A percentile compares a stretch with the other conserved stretches of the same genome.
phyloP scores from a whole-genome alignment of 2,888 invertebrate genomes.

The Odontocerum albicorne region DNA sequence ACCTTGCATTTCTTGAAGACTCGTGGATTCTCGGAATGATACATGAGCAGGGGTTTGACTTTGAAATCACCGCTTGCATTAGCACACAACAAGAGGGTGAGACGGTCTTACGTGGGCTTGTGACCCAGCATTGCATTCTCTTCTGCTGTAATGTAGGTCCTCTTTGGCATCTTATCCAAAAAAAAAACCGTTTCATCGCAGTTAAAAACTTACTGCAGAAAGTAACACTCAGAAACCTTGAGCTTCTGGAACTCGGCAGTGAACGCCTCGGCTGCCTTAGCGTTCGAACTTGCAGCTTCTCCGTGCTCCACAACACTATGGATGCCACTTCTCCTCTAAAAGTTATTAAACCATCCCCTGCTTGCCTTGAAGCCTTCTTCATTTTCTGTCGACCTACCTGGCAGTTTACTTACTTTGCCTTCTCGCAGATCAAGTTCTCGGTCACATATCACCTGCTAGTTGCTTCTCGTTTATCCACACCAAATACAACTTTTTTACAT shows the following conservation, averaged over 20 bases:
- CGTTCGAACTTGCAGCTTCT: slow-evolving; percentile 26
- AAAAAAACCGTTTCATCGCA: slow-evolving; percentile 10
- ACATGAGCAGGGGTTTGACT: slow-evolving; percentile 39
- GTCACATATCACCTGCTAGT: too few relatives aligned
- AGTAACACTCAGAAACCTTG: slow-evolving; percentile 30
- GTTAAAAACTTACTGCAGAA: slow-evolving; percentile 18
- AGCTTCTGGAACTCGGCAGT: slow-evolving; percentile 33
- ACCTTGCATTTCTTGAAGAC: slow-evolving; percentile 5
- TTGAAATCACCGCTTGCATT: slow-evolving; percentile 40
- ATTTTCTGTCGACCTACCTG: too few relatives aligned
- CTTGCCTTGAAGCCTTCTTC: slow-evolving; percentile 38
- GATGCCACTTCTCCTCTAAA: slow-evolving; percentile 26
- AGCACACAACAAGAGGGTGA: slow-evolving; percentile 39
- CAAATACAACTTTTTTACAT: too few relatives aligned
- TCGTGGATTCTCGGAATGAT: slow-evolving; percentile 35
- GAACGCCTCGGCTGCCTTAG: slow-evolving; percentile 33
- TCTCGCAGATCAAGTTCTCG: too few relatives aligned
- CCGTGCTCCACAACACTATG: slow-evolving; percentile 31
- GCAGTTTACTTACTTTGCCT: too few relatives aligned
- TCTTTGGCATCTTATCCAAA: slow-evolving; percentile 13
- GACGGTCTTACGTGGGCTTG: slow-evolving; percentile 40
- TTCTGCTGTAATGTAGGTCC: slow-evolving; percentile 14
- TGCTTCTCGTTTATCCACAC: too few relatives aligned
- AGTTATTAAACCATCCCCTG: slow-evolving; percentile 39
- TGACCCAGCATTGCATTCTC: slow-evolving; percentile 7